Evolutionary conservation across 2,113 vertebrate genomes (phyloP), one percentile per base, ranked within the genome.

Genomic region (Glaucomys volans): DNA sequence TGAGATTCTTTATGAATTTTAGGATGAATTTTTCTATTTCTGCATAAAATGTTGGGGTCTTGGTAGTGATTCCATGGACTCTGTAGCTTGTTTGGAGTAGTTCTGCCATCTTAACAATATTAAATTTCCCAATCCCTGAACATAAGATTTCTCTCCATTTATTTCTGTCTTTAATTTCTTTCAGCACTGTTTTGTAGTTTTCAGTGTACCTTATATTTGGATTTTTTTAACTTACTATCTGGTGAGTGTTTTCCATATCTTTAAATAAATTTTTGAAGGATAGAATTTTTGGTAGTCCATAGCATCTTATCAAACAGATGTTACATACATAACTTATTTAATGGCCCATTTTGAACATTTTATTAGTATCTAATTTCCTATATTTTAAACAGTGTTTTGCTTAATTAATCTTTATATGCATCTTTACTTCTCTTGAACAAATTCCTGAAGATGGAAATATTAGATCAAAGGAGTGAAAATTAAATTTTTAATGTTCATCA

Each of bases 361-460:
- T 17, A 79, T 30, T 94, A 77, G 22, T 66, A 76, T 77, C 5
- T 76, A 62, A 42, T 52, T 66, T 66, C 93, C 83, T 62, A 52
- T 28, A 93, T 79, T 64, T 40, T 74, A 90, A 85, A n/a, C n/a
- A 85, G 22, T 54, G 30, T 69, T 57, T 59, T 84, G 66, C 75
- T 69, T 74, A 90, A 79, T 40, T 71, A 62, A 87, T 89, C 16
- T 95, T 85, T 28, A 13, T 57, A 85, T 71, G 24, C 2, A 62
- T 18, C n/a, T 92, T 92, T 85, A 69, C 42, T 92, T 94, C 9
- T 5, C 57, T 75, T 82, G 18, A 9, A 74, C 52, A 87, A 59
- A 91, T 88, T 94, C 54, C 35, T 91, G 64, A 54, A 91, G 44
- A 72, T n/a, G 17, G 16, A 50, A 81, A 20, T 76, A 91, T 83